Conservation (phyloP, 2,113 vertebrate species). For the Guaruba guarouba region DNA sequence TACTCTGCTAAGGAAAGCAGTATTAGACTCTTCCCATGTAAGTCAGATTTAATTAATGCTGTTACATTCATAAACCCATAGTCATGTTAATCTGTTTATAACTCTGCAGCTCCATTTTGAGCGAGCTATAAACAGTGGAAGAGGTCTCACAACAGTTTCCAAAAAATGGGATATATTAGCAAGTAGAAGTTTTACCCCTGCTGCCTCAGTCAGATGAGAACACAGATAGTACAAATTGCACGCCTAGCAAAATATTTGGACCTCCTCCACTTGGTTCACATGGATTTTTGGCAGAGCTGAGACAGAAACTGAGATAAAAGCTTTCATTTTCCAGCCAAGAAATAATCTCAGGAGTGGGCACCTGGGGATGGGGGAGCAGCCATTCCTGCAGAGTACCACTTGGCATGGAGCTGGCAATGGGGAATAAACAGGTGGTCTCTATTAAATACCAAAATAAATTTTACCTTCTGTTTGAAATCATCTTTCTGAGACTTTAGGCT, state of each 20-base stretch:
- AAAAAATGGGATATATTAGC: not conserved
- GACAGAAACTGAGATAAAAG: not conserved
- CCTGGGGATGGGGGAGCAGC: not conserved
- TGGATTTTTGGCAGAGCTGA: not conserved
- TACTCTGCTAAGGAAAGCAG: not conserved
- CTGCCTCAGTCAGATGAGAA: not conserved
- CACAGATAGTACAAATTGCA: not conserved
- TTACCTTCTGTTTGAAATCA: not conserved
- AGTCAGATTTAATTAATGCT: not conserved
- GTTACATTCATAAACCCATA: not conserved
- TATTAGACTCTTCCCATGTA: not conserved
- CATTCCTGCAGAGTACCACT: not conserved
- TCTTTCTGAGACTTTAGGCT: not conserved
- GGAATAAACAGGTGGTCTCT: not conserved
- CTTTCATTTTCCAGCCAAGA: not conserved
- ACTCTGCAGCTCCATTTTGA: not conserved
- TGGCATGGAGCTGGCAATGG: not conserved
- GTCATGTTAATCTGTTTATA: not conserved
- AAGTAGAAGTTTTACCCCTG: accelerated
- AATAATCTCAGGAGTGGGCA: not conserved
- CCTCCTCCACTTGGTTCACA: not conserved
- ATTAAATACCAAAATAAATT: not conserved
- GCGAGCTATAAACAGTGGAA: not conserved
- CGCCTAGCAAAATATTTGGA: not conserved
- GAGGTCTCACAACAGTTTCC: not conserved